These are phyloP conservation scores for Colaptes auratus DNA, from an alignment of 2,113 vertebrate species.

Conservation along the genomic window DNA sequence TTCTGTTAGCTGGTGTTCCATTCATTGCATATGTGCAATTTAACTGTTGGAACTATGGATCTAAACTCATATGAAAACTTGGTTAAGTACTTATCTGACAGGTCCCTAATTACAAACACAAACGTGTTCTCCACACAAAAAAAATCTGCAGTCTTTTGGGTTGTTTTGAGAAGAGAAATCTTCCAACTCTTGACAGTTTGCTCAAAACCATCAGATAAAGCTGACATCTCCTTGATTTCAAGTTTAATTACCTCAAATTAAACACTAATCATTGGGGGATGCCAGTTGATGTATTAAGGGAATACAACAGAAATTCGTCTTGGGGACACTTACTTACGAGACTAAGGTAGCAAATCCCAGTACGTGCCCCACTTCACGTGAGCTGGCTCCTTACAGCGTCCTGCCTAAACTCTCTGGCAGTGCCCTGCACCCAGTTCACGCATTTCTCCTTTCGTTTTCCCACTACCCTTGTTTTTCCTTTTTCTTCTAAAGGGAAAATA, in stretches of 20 bases:
- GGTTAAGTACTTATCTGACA: background rate
- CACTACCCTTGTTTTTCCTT: background rate
- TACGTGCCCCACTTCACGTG: rapidly evolving
- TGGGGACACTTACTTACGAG: too few species aligned
- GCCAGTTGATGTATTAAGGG: too few species aligned
- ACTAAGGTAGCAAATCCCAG: background rate
- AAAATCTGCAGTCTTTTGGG: background rate
- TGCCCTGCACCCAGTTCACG: rapidly evolving
- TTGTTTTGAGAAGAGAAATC: background rate
- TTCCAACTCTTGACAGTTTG: background rate
- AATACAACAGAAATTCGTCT: background rate
- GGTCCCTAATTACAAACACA: background rate
- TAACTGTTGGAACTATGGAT: background rate
- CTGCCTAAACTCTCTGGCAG: background rate
- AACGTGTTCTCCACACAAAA: background rate
- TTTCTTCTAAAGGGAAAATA: background rate
- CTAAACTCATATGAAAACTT: background rate
- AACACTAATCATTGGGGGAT: too few species aligned
- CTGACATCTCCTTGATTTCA: background rate
- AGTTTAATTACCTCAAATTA: background rate
- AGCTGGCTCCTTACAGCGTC: background rate
- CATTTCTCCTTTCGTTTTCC: too few species aligned
- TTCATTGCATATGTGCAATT: background rate
- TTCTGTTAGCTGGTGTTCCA: rapidly evolving
- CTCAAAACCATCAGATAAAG: background rate